These are phyloP conservation scores for Sisor rabdophorus DNA, from an alignment of 2,113 vertebrate genomes.

Conservation along the genomic window DNA sequence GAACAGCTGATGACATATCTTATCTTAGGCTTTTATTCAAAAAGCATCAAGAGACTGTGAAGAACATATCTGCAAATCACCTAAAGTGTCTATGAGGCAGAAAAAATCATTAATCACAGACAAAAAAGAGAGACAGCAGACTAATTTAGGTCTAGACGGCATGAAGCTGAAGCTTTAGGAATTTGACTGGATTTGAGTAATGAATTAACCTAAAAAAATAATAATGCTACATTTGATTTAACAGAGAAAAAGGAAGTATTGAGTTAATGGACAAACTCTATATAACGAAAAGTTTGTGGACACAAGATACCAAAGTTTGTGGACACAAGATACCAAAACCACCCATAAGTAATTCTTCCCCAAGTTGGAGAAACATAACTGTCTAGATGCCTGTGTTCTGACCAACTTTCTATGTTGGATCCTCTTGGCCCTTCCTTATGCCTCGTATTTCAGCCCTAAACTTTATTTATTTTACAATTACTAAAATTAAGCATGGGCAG, in stretches of 20 bases:
- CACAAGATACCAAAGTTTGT: no score
- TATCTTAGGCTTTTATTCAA: slow-evolving; percentile 7
- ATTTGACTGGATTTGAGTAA: no score
- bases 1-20: not conserved
- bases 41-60: not conserved
- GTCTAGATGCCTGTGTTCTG: no score
- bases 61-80: slow-evolving; percentile 1
- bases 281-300: no score
- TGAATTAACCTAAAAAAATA: not conserved
- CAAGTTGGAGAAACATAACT: no score
- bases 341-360: no score
- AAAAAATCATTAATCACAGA: not conserved
- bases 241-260: not conserved
- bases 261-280: no score
- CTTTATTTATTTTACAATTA: no score
- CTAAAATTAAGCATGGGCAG: not conserved
- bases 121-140: slow-evolving; percentile 28
- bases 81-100: slow-evolving; percentile 7
- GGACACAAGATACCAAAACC: no score
- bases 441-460: no score
- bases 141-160: not conserved
- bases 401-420: no score
- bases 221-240: not conserved
- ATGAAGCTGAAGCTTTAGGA: not conserved
- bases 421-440: no score